Percentiles rank a stretch among this genome's conserved stretches.
Evolutionary conservation across 2,113 vertebrate species (phyloP).

Genomic region (Thymallus thymallus): DNA sequence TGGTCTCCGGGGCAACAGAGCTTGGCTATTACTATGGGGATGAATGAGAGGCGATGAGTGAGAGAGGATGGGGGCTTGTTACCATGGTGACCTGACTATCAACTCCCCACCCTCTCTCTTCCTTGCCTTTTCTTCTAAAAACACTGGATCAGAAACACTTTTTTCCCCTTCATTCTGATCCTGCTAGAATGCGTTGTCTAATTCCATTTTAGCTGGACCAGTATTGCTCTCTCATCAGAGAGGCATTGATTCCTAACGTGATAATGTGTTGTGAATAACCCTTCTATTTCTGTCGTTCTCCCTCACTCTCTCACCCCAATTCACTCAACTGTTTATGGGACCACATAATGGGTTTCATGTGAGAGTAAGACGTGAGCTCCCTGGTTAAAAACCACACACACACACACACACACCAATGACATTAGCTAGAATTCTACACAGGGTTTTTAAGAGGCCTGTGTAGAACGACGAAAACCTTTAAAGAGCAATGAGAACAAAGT

Average conservation of each 20-base stretch:
- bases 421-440: background rate
- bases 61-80: constrained; percentile 38
- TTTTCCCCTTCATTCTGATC: background rate
- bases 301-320: background rate
- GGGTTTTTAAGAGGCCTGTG: too few relatives aligned
- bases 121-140: background rate
- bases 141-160: background rate
- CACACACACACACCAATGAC: background rate
- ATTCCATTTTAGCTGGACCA: background rate
- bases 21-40: constrained; percentile 68
- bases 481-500: too few relatives aligned
- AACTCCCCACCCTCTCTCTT: constrained; percentile 28
- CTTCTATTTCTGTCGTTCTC: constrained; percentile 39
- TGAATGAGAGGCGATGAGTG: constrained; percentile 66
- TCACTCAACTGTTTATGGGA: background rate
- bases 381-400: constrained; percentile 14
- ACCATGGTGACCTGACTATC: constrained; percentile 54
- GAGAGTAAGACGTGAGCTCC: constrained; percentile 27
- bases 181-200: background rate
- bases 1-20: constrained; percentile 67
- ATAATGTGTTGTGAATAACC: constrained; percentile 30
- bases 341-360: constrained; percentile 49
- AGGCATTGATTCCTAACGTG: constrained; percentile 23
- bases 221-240: background rate
- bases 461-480: too few relatives aligned